Conservation (phyloP, 2,888 invertebrate species). For the Drosophila neutralis region DNA sequence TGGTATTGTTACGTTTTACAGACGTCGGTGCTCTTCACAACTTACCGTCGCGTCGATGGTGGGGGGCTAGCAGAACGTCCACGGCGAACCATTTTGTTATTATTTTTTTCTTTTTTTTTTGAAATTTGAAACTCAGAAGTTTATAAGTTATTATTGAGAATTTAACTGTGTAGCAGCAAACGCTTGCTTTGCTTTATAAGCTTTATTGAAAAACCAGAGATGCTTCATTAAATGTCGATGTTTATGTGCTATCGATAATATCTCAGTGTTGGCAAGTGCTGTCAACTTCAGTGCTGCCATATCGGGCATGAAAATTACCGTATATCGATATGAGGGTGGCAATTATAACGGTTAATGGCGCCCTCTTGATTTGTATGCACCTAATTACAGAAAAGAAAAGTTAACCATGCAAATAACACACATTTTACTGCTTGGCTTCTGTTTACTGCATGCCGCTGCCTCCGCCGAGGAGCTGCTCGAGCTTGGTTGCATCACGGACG, state of each 20-base stretch:
- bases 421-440: conserved; percentile 4
- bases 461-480: conserved; percentile 69
- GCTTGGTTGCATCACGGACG: conserved; percentile 66
- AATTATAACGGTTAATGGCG: conserved; percentile 50
- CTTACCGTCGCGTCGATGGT: conserved; percentile 88
- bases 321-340: conserved; percentile 16
- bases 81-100: conserved; percentile 88
- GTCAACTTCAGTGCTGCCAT: conserved; percentile 18
- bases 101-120: conserved; percentile 21
- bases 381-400: not conserved
- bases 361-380: conserved; percentile 14
- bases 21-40: conserved; percentile 3
- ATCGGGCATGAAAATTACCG: not conserved
- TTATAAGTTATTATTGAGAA: conserved; percentile 47
- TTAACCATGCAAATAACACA: conserved; percentile 28
- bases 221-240: conserved; percentile 17
- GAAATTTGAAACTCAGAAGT: conserved; percentile 21
- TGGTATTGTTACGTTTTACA: conserved; percentile 1
- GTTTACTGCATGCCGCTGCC: not conserved
- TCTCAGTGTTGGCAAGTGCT: conserved; percentile 1
- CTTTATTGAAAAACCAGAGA: conserved; percentile 19
- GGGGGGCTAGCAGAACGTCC: conserved; percentile 90
- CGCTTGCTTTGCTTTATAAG: conserved; percentile 53
- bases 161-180: conserved; percentile 37
- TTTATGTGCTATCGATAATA: not conserved